phyloP scores from a whole-genome alignment of 2,113 vertebrate genomes.

The Microtus richardsoni region DNA sequence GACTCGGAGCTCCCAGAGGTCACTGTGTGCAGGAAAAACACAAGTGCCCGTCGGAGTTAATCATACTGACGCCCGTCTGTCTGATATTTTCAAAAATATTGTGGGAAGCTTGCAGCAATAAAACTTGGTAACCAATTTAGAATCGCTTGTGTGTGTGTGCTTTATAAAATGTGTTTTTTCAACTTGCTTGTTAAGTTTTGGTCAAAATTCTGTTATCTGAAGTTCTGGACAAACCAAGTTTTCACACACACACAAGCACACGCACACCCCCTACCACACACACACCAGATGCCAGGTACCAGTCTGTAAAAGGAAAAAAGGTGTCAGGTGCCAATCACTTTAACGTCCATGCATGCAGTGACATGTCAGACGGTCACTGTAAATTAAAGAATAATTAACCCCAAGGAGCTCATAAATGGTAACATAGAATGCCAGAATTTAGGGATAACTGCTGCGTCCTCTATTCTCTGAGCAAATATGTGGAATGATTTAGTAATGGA shows the following conservation, averaged over 20 bases:
- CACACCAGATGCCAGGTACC: neutral
- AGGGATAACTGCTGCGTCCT: neutral
- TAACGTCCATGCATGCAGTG: neutral
- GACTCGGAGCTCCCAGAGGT: constrained; percentile 71
- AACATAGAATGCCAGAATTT: neutral
- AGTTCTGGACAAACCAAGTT: constrained; percentile 14
- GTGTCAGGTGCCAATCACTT: neutral
- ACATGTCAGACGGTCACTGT: neutral
- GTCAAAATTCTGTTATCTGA: neutral
- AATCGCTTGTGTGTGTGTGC: constrained; percentile 58
- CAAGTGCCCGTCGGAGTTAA: constrained; percentile 80
- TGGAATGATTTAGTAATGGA: neutral
- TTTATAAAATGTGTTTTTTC: constrained; percentile 67
- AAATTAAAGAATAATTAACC: neutral
- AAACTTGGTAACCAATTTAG: constrained; percentile 77
- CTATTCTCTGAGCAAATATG: neutral
- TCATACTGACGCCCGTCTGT: constrained; percentile 83
- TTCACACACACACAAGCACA: constrained; percentile 15
- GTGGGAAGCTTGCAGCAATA: constrained; percentile 71
- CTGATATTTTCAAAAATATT: constrained; percentile 80
- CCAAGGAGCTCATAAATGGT: neutral
- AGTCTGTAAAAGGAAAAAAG: constrained; percentile 5
- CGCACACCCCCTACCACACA: neutral
- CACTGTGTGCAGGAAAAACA: constrained; percentile 71
- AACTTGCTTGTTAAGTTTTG: constrained; percentile 68